A percentile compares a stretch with the other conserved stretches of the same genome.
Evolutionary conservation across 2,888 invertebrate species (phyloP).

Genomic region (Theristus sp.): DNA sequence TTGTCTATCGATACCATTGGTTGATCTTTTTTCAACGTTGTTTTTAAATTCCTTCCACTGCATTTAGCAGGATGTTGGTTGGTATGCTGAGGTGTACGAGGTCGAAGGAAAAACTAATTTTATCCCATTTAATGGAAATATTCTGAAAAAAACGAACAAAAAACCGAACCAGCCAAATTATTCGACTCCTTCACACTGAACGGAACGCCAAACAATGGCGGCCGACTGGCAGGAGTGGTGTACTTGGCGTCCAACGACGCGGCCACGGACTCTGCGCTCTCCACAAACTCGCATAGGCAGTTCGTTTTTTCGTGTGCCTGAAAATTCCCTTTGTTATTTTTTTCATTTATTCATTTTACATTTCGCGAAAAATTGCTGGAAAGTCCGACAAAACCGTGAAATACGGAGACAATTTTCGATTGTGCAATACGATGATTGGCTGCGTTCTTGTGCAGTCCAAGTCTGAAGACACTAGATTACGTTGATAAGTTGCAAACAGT

Average conservation of each 20-base stretch:
- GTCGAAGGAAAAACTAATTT: background rate
- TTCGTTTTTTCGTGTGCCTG: conserved; percentile 8
- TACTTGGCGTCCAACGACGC: background rate
- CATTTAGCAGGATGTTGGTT: background rate
- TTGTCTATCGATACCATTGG: background rate
- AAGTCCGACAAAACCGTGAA: no score
- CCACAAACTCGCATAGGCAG: conserved; percentile 8
- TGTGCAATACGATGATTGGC: no score
- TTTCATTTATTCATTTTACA: no score
- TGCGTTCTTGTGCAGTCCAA: no score
- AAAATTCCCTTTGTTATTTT: background rate
- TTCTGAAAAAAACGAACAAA: conserved; percentile 28
- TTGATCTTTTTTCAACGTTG: no score
- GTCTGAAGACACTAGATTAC: no score
- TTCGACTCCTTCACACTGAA: conserved; percentile 27
- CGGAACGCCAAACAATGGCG: conserved; percentile 27
- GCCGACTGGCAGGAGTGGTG: conserved; percentile 11
- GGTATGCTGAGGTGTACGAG: background rate
- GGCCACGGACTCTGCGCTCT: conserved; percentile 8
- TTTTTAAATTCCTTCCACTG: no score
- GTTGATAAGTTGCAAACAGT: no score
- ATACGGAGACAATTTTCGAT: no score
- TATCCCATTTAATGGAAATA: conserved; percentile 13
- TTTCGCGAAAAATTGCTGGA: no score
- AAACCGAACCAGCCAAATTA: conserved; percentile 8